Base-by-base conservation (phyloP, 23 tunicate species). In the Ascidia mentula region DNA sequence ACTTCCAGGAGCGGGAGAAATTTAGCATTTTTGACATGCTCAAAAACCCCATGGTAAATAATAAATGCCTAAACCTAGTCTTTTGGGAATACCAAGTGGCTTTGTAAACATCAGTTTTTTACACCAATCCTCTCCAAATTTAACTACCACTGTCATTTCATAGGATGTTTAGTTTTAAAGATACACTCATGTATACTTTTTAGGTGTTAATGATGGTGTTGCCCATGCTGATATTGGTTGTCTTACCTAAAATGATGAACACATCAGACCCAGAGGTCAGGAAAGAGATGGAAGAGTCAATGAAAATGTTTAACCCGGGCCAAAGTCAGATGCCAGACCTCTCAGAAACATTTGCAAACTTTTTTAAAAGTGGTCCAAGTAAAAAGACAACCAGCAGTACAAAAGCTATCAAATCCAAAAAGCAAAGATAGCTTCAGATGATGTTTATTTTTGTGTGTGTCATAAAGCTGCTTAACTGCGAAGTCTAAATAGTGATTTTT, bases 241-340 rank as follows among this genome's bases (percentile, higher is more conserved):
- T 93, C 26, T 72, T 93, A 18, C 92, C 89, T 0, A 93, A 82
- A 46, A 73, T 93, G 87, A 82, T 93, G 84, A 93, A 93, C 74
- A 85, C 86, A 17, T 65, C 88, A 30, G 98, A 93, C 46, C 98
- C 98, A 9, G 98, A 93, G 69, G 53, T 90, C 39, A 75, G 82
- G 72, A 84, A 89, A 53, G 98, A 93, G 69, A 93, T 93, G 98
- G 98, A 93, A 80, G 84, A 93, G 34, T 85, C 90, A 34, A 88
- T 93, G 93, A 93, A 80, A 28, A 88, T 82, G 89, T 84, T 93
- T 32, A 87, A 92, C 53, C 86, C 85, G 0, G 78, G 84, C 42
- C 89, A 83, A 45, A 74, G 40, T 30, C 77, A 84, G 39, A 76
- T 93, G 79, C 95, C 95, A 26, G 98, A 93, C 73, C 36, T 88